Evolutionary conservation across 2,113 vertebrate genomes (phyloP).

Genomic region (Equus quagga): DNA sequence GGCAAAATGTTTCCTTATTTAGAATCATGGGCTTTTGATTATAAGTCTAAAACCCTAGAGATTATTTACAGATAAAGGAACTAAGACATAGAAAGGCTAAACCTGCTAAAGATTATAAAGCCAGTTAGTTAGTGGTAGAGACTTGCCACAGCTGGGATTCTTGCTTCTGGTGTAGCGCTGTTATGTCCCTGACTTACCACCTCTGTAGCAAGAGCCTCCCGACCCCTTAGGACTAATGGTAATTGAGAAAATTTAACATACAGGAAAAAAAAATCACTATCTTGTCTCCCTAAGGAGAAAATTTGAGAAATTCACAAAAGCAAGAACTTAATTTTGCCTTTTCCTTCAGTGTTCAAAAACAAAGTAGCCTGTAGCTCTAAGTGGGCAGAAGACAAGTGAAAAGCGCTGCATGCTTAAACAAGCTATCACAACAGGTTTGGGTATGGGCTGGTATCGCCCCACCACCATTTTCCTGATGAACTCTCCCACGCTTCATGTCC

Average conservation of each 20-base stretch:
- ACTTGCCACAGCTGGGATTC: not conserved
- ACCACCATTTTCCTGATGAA: not conserved
- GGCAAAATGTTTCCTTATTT: constrained; percentile 45
- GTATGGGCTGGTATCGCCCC: not conserved
- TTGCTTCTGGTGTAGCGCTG: not conserved
- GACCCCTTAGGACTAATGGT: not conserved
- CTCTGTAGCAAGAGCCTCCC: not conserved
- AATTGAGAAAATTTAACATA: not conserved
- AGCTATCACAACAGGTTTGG: not conserved
- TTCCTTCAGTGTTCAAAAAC: not conserved
- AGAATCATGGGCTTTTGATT: constrained; percentile 11
- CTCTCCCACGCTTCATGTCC: not conserved
- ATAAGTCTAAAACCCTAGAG: not conserved
- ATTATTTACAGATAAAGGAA: constrained; percentile 35
- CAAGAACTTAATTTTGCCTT: constrained; percentile 6
- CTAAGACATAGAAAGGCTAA: not conserved
- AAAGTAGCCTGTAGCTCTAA: not conserved
- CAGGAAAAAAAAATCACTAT: not conserved
- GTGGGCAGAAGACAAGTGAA: not conserved
- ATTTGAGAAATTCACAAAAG: not conserved
- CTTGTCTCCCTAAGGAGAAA: not conserved
- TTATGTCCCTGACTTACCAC: not conserved
- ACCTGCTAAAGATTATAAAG: not conserved
- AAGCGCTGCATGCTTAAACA: not conserved
- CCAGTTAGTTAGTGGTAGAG: not conserved